Evolutionary conservation across 1,140 invertebrate species (phyloP).

Genomic region (Agraylea sexmaculata): DNA sequence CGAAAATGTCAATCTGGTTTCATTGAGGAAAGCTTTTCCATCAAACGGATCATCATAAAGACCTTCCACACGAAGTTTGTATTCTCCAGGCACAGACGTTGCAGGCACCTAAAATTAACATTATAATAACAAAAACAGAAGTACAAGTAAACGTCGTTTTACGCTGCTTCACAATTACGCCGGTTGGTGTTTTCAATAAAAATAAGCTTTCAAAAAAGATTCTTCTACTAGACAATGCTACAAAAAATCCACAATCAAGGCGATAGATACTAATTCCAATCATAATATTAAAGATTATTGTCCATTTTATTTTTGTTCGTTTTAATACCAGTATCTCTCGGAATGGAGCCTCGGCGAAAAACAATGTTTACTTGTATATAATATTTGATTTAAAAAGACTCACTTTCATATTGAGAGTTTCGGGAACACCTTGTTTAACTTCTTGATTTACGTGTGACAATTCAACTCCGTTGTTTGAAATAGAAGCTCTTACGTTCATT

Average conservation of each 20-base stretch:
- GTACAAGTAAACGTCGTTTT: too few relatives aligned
- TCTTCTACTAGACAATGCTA: too few relatives aligned
- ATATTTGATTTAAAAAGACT: conserved; percentile 22
- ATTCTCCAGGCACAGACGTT: conserved; percentile 68
- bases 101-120: conserved; percentile 52
- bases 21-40: conserved; percentile 74
- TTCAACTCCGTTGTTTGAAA: conserved; percentile 79
- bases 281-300: too few relatives aligned
- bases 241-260: too few relatives aligned
- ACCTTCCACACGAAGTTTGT: conserved; percentile 80
- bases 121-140: conserved; percentile 5
- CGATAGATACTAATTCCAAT: too few relatives aligned
- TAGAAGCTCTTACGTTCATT: conserved; percentile 68
- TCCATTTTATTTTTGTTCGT: not conserved
- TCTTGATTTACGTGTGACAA: conserved; percentile 62
- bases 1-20: conserved; percentile 67
- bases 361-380: conserved; percentile 3
- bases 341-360: too few relatives aligned
- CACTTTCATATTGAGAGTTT: conserved; percentile 70
- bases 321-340: not conserved
- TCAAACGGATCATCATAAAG: conserved; percentile 72
- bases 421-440: conserved; percentile 68
- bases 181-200: too few relatives aligned
- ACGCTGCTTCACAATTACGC: too few relatives aligned
- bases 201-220: too few relatives aligned